Evolutionary conservation across 2,113 vertebrate species (phyloP), one percentile per base, ranked within the genome.

Genomic region (Smithornis capensis): DNA sequence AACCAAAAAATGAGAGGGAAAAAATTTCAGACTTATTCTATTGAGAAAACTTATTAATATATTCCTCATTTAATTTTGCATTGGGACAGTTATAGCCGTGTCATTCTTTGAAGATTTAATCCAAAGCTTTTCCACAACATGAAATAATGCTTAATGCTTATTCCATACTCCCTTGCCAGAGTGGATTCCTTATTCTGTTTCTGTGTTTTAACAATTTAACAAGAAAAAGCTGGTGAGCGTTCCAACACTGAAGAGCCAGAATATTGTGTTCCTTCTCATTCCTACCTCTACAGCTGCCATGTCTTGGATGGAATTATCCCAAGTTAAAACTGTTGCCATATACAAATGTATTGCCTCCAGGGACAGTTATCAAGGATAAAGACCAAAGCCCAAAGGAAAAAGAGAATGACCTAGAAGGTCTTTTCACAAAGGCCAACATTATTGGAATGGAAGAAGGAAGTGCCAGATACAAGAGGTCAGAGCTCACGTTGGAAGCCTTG

Each of bases 401-500:
- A 45, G 21, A 52, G 21, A 40, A n/a, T 40, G 3, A 84, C 40
- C 76, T 70, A 31, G 59, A 92, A 81, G 27, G 28, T 64, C 87
- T 84, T 92, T 68, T 83, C 65, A 95, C 53, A 91, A 82, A 89
- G 23, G 10, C 9, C 60, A 78, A 56, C 42, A 23, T 87, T 64
- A 68, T 10, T 88, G 75, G 45, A 80, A 45, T 69, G 63, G 31
- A 85, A 94, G 74, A 91, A 95, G 94, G 87, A 94, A 95, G 83
- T 68, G 15, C n/a, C 64, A 84, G 71, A 40, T 38, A 19, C 10
- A 40, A 71, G 62, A 89, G 44, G 73, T 28, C 81, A 89, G 87
- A 89, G 62, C 69, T 40, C 64, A 78, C 4, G 13, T 49, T 92
- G 87, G 91, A 83, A 87, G 28, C 38, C 53, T 79, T 94, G 73